These are phyloP conservation scores for Ibycter americanus DNA, from an alignment of 2,797 vertebrate genomes.

Conservation along the genomic window DNA sequence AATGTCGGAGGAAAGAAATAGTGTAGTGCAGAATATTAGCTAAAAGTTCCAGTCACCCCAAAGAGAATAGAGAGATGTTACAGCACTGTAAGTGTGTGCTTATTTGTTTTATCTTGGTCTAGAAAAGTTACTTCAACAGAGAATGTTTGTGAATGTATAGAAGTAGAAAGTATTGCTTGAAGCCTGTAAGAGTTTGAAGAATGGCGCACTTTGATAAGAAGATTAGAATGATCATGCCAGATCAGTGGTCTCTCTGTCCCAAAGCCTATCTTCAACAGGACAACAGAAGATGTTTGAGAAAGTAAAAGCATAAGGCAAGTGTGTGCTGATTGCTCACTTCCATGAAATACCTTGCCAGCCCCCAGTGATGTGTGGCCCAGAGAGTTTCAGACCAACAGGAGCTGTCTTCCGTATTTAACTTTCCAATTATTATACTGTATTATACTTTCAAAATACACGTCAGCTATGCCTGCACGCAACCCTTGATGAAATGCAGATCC, in stretches of 20 bases:
- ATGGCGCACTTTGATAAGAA: not conserved
- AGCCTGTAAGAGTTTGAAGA: not conserved
- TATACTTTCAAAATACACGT: not conserved
- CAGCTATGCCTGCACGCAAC: not conserved
- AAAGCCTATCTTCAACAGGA: not conserved
- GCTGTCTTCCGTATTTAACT: not conserved
- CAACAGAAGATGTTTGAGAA: not conserved
- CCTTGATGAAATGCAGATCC: not conserved
- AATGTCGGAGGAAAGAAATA: not conserved
- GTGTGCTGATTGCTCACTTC: not conserved
- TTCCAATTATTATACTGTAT: not conserved
- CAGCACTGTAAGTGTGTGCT: not conserved
- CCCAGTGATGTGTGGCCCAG: not conserved
- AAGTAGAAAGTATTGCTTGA: not conserved
- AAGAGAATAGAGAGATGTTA: not conserved
- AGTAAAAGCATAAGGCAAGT: not conserved
- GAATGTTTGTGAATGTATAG: not conserved
- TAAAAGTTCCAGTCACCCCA: not conserved
- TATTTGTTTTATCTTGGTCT: not conserved
- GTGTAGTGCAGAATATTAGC: not conserved
- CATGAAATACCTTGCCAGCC: not conserved
- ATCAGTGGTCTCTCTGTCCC: not conserved
- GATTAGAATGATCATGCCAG: not conserved
- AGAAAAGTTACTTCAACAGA: not conserved
- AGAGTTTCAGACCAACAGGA: not conserved